Conservation (phyloP, 2,888 invertebrate genomes). For the Cynaeus angustus region DNA sequence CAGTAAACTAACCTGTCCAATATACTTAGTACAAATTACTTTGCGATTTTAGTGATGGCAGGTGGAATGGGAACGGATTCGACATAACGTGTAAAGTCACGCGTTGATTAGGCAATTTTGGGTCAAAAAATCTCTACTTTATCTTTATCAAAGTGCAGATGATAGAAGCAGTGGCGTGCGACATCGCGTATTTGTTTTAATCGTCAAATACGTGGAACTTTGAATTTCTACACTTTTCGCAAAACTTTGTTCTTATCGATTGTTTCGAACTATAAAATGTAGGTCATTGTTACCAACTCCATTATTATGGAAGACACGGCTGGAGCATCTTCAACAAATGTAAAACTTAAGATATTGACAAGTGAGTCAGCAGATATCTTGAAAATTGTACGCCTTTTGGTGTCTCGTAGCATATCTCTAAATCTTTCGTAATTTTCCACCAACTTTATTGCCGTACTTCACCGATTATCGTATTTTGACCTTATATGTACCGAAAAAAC, state of each 20-base stretch:
- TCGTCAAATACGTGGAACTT: neutral
- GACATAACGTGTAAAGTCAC: conserved; percentile 6
- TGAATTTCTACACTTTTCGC: neutral
- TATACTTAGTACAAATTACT: conserved; percentile 26
- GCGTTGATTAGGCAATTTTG: conserved; percentile 17
- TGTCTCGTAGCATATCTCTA: neutral
- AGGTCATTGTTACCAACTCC: conserved; percentile 30
- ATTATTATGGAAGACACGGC: conserved; percentile 16
- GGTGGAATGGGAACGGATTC: conserved; percentile 17
- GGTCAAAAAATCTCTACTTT: conserved; percentile 23
- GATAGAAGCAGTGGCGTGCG: conserved; percentile 3
- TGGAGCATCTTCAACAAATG: conserved; percentile 3
- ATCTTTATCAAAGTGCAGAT: conserved; percentile 27
- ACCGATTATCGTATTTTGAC: conserved; percentile 1
- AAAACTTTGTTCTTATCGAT: conserved; percentile 2
- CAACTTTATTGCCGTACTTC: conserved; percentile 1
- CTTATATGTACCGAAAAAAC: neutral
- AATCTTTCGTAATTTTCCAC: neutral
- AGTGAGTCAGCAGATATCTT: conserved; percentile 8
- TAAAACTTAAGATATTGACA: conserved; percentile 17
- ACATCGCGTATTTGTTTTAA: neutral
- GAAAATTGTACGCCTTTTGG: neutral
- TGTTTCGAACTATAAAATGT: conserved; percentile 16
- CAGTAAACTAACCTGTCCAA: conserved; percentile 46
- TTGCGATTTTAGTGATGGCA: conserved; percentile 12